Evolutionary conservation across 2,888 invertebrate genomes (phyloP).

Genomic region (Polydrusus tereticollis): DNA sequence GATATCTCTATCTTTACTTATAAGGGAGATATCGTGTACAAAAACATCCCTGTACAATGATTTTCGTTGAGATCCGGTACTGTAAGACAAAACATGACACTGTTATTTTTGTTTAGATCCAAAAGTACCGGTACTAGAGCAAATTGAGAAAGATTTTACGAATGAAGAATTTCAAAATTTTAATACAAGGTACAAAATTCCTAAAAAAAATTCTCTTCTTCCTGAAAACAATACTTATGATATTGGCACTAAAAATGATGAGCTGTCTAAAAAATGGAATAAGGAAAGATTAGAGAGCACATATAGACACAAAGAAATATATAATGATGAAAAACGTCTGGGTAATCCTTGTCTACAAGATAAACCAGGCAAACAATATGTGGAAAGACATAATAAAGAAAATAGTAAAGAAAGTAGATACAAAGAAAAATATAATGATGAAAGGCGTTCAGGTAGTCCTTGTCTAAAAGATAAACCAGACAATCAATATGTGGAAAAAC

Average conservation of each 20-base stretch:
- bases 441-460: too few species aligned
- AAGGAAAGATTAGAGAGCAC: neutral
- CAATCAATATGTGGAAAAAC: neutral
- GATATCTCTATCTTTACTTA: too few species aligned
- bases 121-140: neutral
- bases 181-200: conserved; percentile 10
- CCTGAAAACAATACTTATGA: neutral
- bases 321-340: neutral
- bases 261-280: neutral
- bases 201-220: too few species aligned
- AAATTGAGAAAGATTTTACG: conserved; percentile 8
- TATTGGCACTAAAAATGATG: neutral
- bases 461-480: too few species aligned
- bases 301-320: neutral
- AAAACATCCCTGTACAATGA: too few species aligned
- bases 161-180: conserved; percentile 20
- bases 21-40: too few species aligned
- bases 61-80: too few species aligned
- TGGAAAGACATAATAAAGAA: neutral
- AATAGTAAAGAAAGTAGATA: too few species aligned
- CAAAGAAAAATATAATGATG: too few species aligned
- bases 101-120: conserved; percentile 2
- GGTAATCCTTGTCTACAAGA: neutral
- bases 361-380: neutral
- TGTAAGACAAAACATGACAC: too few species aligned